A percentile compares a stretch with the other conserved stretches of the same genome.
Evolutionary conservation across 64 coral and sea anemone species (phyloP).

Genomic region (Dendronephthya gigantea): DNA sequence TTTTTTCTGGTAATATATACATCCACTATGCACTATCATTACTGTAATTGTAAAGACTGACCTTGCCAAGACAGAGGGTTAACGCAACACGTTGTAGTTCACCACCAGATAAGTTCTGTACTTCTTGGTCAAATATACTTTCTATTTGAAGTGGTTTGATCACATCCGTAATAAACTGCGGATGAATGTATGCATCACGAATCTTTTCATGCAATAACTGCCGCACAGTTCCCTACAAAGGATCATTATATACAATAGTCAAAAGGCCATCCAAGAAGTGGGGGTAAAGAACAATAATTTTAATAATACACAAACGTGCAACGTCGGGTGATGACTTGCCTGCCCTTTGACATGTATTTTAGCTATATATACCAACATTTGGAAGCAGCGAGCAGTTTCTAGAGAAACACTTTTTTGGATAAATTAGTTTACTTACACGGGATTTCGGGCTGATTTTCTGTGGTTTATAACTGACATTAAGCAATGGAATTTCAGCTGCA

Average conservation of each 20-base stretch:
- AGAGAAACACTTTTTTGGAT: too few relatives aligned
- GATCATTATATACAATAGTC: background rate
- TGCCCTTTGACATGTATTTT: too few relatives aligned
- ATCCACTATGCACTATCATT: background rate
- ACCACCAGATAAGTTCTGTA: conserved; percentile 98
- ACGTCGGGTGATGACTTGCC: too few relatives aligned
- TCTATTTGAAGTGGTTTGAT: conserved; percentile 97
- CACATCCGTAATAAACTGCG: conserved; percentile 94
- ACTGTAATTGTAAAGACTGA: too few relatives aligned
- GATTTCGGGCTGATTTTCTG: conserved; percentile 98
- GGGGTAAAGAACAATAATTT: too few relatives aligned
- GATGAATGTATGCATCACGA: conserved; percentile 86
- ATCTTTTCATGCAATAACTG: conserved; percentile 76
- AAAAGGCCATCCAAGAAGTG: too few relatives aligned
- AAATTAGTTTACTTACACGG: conserved; percentile 47
- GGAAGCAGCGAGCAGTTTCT: too few relatives aligned
- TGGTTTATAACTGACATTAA: conserved; percentile 97
- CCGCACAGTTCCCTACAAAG: conserved; percentile 54
- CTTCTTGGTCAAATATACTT: conserved; percentile 83
- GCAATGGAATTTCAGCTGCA: conserved; percentile 62
- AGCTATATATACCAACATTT: too few relatives aligned
- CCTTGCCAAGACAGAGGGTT: conserved; percentile 94
- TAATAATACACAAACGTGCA: too few relatives aligned
- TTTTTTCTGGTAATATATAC: too few relatives aligned
- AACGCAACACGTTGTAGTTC: conserved; percentile 93